phyloP scores from a whole-genome alignment of 2,797 vertebrate genomes.

The Acanthopagrus latus region DNA sequence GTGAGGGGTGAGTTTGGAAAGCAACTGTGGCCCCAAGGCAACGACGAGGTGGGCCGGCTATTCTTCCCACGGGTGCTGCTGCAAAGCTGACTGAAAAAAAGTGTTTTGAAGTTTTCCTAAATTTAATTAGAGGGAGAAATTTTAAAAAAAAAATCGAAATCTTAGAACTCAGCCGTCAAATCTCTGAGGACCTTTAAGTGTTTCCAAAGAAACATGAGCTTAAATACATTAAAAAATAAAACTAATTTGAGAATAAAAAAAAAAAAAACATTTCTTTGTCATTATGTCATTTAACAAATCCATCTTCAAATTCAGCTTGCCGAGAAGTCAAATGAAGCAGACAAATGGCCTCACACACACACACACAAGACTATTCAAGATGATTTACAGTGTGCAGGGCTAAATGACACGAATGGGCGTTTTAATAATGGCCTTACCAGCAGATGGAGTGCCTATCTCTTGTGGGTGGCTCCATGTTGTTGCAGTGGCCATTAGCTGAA shows the following conservation, averaged over 20 bases:
- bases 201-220: constrained; percentile 9
- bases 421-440: constrained; percentile 85
- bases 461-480: constrained; percentile 84
- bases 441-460: constrained; percentile 86
- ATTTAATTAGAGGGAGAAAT: constrained; percentile 29
- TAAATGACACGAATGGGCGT: constrained; percentile 10
- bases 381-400: constrained; percentile 19
- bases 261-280: background rate
- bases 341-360: constrained; percentile 15
- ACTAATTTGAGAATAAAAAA: too few species aligned
- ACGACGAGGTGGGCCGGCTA: constrained; percentile 22
- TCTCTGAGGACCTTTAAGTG: background rate
- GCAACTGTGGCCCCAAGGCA: constrained; percentile 37
- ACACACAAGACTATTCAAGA: constrained; percentile 20
- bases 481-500: constrained; percentile 89
- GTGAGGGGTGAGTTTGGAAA: constrained; percentile 42
- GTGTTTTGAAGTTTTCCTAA: constrained; percentile 28
- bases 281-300: background rate
- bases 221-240: too few species aligned
- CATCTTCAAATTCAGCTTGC: background rate
- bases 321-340: constrained; percentile 5
- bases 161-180: constrained; percentile 10
- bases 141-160: background rate
- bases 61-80: constrained; percentile 19
- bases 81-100: constrained; percentile 25